Evolutionary conservation across 2,113 vertebrate species (phyloP).

Genomic region (Lophius piscatorius): DNA sequence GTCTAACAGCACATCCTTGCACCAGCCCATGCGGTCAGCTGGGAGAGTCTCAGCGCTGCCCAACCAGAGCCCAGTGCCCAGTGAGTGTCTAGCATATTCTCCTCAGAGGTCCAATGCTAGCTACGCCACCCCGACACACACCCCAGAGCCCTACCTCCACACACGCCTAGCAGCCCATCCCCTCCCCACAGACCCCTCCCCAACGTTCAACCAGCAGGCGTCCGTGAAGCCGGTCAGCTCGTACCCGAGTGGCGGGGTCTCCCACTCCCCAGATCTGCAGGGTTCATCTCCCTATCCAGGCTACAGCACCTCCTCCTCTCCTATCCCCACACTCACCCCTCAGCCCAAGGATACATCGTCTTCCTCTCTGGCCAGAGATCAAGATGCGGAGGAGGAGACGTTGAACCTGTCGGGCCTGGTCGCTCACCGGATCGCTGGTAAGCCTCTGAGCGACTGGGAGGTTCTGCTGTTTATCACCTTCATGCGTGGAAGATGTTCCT

Average conservation of each 20-base stretch:
- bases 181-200: slow-evolving; percentile 44
- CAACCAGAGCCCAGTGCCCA: slow-evolving; percentile 66
- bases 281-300: slow-evolving; percentile 68
- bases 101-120: slow-evolving; percentile 55
- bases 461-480: too few relatives aligned
- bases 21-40: slow-evolving; percentile 41
- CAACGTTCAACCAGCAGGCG: slow-evolving; percentile 70
- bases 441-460: slow-evolving; percentile 35
- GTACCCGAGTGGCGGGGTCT: slow-evolving; percentile 40
- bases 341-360: slow-evolving; percentile 75
- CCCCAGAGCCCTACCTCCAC: slow-evolving; percentile 73
- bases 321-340: slow-evolving; percentile 74
- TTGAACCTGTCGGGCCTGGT: slow-evolving; percentile 94
- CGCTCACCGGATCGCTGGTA: slow-evolving; percentile 96
- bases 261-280: slow-evolving; percentile 72
- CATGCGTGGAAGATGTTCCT: too few relatives aligned
- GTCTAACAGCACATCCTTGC: slow-evolving; percentile 44
- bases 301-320: slow-evolving; percentile 81
- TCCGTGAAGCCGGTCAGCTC: slow-evolving; percentile 71
- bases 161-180: slow-evolving; percentile 46
- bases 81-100: slow-evolving; percentile 59
- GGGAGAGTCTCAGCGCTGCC: slow-evolving; percentile 58
- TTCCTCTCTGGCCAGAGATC: slow-evolving; percentile 79
- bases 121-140: slow-evolving; percentile 70
- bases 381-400: slow-evolving; percentile 84